Evolutionary conservation across 2,113 vertebrate species (phyloP).

Genomic region (Calidris pygmaea): DNA sequence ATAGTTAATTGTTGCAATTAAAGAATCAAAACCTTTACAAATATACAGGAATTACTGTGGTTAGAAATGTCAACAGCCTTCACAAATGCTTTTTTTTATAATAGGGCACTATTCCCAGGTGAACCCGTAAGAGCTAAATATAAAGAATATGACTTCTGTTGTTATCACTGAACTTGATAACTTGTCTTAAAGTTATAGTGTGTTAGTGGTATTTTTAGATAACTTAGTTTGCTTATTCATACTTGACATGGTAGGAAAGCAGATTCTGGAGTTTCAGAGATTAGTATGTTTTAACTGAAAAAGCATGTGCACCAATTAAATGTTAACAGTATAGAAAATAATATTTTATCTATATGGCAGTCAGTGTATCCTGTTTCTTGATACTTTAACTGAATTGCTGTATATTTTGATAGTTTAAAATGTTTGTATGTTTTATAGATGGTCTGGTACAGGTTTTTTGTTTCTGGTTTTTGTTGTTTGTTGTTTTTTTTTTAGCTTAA

Average conservation of each 20-base stretch:
- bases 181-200: conserved; percentile 55
- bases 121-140: conserved; percentile 50
- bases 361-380: conserved; percentile 72
- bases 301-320: conserved; percentile 76
- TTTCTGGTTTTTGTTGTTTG: conserved; percentile 28
- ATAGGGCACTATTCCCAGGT: conserved; percentile 59
- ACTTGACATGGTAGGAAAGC: conserved; percentile 55
- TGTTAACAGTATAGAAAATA: conserved; percentile 75
- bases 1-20: conserved; percentile 67
- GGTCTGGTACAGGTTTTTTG: conserved; percentile 70
- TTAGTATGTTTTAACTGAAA: conserved; percentile 68
- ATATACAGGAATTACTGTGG: conserved; percentile 67
- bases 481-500: conserved; percentile 60
- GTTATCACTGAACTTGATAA: conserved; percentile 51
- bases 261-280: conserved; percentile 45
- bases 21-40: conserved; percentile 60
- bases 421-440: conserved; percentile 77
- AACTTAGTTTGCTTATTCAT: conserved; percentile 60
- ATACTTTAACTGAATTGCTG: conserved; percentile 69
- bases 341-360: conserved; percentile 68
- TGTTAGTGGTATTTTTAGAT: conserved; percentile 51
- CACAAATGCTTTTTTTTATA: conserved; percentile 70
- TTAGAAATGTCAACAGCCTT: conserved; percentile 81
- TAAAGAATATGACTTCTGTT: conserved; percentile 45
- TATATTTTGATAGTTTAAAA: conserved; percentile 77